A percentile compares a stretch with the other conserved stretches of the same genome.
Conservation (phyloP, 2,888 invertebrate species). For the Metellina segmentata region DNA sequence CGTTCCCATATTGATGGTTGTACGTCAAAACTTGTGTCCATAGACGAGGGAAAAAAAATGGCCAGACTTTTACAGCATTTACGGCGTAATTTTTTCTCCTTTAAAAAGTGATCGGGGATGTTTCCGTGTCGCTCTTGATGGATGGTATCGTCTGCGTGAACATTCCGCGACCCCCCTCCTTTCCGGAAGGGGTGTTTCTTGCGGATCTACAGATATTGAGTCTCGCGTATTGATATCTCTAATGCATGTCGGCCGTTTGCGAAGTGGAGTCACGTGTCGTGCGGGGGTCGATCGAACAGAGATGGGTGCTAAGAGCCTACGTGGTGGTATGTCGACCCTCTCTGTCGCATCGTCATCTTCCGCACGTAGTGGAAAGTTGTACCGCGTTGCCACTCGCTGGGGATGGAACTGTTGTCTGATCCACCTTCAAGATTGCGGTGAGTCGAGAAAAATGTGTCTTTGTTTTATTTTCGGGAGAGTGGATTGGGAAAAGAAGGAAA, state of each 20-base stretch:
- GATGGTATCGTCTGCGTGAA: constrained; percentile 31
- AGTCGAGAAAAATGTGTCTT: neutral
- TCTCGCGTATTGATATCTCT: neutral
- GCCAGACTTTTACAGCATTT: neutral
- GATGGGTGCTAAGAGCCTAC: constrained; percentile 43
- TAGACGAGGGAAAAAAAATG: constrained; percentile 3
- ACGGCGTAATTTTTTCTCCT: neutral
- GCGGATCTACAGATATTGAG: constrained; percentile 3
- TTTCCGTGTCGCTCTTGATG: constrained; percentile 28
- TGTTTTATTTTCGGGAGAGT: neutral
- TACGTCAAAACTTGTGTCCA: constrained; percentile 23
- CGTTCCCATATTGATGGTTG: constrained; percentile 36
- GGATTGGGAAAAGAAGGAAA: neutral
- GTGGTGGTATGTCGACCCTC: constrained; percentile 39
- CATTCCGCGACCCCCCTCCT: neutral
- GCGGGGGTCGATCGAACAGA: neutral
- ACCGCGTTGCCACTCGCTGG: neutral
- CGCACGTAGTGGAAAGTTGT: neutral
- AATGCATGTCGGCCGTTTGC: constrained; percentile 39
- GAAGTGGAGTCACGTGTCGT: constrained; percentile 25
- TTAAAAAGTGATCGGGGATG: too few species aligned
- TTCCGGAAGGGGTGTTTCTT: neutral
- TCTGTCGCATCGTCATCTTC: neutral
- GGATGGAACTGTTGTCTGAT: neutral
- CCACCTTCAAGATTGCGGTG: neutral